Percentiles rank a stretch among this genome's conserved stretches.
Conservation (phyloP, 2,797 vertebrate species). For the Crax fasciolata region DNA sequence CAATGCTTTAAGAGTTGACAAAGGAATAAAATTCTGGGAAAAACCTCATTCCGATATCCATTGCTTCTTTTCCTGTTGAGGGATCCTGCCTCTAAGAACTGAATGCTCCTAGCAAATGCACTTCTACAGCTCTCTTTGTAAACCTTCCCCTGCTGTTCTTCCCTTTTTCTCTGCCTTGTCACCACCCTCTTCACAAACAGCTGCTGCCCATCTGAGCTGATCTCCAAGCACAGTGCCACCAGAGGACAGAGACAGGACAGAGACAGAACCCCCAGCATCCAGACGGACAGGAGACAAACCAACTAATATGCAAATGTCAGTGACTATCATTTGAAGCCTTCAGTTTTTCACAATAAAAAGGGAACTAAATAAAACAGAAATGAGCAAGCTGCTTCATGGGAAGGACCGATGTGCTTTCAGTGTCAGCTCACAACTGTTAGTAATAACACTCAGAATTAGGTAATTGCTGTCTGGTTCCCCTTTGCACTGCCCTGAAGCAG, state of each 20-base stretch:
- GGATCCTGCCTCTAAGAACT: background rate
- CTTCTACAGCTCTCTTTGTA: conserved; percentile 5
- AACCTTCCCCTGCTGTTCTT: background rate
- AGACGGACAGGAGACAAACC: background rate
- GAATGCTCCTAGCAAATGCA: background rate
- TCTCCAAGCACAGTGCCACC: background rate
- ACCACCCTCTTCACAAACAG: conserved; percentile 30
- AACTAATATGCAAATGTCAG: background rate
- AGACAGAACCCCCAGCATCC: background rate
- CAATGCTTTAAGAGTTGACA: background rate
- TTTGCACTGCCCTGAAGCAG: background rate
- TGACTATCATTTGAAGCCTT: background rate
- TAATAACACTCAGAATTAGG: background rate
- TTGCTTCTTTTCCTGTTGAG: background rate
- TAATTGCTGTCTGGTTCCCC: conserved; percentile 5
- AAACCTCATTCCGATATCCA: background rate
- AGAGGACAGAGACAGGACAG: background rate
- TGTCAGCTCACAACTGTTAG: background rate
- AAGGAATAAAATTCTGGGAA: background rate
- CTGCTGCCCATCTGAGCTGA: conserved; percentile 19
- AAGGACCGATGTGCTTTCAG: background rate
- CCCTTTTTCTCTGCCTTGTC: background rate
- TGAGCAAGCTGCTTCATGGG: background rate
- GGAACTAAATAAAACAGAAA: conserved; percentile 29
- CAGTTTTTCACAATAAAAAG: conserved; percentile 16